Percentiles rank a stretch among this genome's conserved stretches.
Conservation (phyloP, 2,797 vertebrate genomes). For the Botia almorhae region DNA sequence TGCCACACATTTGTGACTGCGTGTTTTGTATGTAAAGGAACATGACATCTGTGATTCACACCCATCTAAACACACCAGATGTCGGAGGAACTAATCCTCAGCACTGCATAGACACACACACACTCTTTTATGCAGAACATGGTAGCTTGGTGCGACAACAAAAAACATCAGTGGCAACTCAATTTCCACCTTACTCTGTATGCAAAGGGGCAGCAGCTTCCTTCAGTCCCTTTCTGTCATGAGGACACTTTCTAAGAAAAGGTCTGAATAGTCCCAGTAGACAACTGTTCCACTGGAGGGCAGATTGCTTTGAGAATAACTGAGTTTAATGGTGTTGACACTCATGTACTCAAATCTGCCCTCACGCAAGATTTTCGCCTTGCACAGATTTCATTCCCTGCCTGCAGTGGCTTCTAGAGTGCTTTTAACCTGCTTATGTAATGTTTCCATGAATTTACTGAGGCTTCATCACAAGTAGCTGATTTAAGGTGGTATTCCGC, state of each 20-base stretch:
- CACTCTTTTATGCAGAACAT: slow-evolving; percentile 33
- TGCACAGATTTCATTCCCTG: slow-evolving; percentile 23
- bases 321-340: slow-evolving; percentile 41
- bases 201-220: slow-evolving; percentile 25
- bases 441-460: slow-evolving; percentile 47
- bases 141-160: not conserved
- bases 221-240: slow-evolving; percentile 43
- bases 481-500: slow-evolving; percentile 20
- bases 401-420: slow-evolving; percentile 10
- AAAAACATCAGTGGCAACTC: not conserved
- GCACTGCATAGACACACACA: slow-evolving; percentile 29
- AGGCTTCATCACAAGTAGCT: slow-evolving; percentile 35
- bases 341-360: slow-evolving; percentile 39
- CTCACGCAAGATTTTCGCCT: slow-evolving; percentile 5
- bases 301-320: slow-evolving; percentile 34
- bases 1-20: slow-evolving; percentile 6
- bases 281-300: slow-evolving; percentile 2
- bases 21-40: slow-evolving; percentile 23
- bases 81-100: slow-evolving; percentile 50
- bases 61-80: slow-evolving; percentile 53
- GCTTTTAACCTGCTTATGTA: slow-evolving; percentile 45
- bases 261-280: slow-evolving; percentile 27
- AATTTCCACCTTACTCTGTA: slow-evolving; percentile 5
- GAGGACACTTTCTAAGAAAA: slow-evolving; percentile 55
- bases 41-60: slow-evolving; percentile 31